A percentile compares a stretch with the other conserved stretches of the same genome.
phyloP scores from a whole-genome alignment of 2,888 invertebrate species.

The Xylota sylvarum region DNA sequence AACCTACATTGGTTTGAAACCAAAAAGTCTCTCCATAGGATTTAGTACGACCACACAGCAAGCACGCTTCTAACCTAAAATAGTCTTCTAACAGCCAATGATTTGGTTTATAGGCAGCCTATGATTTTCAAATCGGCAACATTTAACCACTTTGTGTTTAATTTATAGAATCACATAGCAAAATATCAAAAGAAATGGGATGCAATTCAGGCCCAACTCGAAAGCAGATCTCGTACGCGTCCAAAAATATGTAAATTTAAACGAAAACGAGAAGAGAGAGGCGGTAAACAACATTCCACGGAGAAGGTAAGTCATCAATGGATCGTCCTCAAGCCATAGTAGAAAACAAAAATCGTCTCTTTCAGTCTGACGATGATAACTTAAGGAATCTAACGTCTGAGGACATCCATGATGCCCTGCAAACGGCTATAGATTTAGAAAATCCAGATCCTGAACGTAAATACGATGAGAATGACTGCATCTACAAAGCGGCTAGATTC shows the following conservation, averaged over 20 bases:
- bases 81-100: too few relatives aligned
- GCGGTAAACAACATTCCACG: not conserved
- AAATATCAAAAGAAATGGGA: constrained; percentile 79
- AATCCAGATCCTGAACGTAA: constrained; percentile 75
- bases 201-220: constrained; percentile 79
- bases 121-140: too few relatives aligned
- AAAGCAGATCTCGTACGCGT: constrained; percentile 56
- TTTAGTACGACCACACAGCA: too few relatives aligned
- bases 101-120: too few relatives aligned
- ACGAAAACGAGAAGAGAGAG: not conserved
- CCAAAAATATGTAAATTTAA: constrained; percentile 27
- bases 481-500: constrained; percentile 83
- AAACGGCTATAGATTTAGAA: constrained; percentile 81
- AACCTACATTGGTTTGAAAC: too few relatives aligned
- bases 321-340: not conserved
- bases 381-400: constrained; percentile 57
- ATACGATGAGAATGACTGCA: constrained; percentile 80
- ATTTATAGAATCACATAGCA: constrained; percentile 76
- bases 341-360: not conserved
- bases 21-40: too few relatives aligned
- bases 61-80: too few relatives aligned
- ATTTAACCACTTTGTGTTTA: not conserved
- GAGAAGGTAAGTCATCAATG: constrained; percentile 68
- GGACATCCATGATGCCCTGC: constrained; percentile 81
- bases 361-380: constrained; percentile 26